Evolutionary conservation across 2,888 invertebrate species (phyloP).

Genomic region (Siphonodentalium dalli): DNA sequence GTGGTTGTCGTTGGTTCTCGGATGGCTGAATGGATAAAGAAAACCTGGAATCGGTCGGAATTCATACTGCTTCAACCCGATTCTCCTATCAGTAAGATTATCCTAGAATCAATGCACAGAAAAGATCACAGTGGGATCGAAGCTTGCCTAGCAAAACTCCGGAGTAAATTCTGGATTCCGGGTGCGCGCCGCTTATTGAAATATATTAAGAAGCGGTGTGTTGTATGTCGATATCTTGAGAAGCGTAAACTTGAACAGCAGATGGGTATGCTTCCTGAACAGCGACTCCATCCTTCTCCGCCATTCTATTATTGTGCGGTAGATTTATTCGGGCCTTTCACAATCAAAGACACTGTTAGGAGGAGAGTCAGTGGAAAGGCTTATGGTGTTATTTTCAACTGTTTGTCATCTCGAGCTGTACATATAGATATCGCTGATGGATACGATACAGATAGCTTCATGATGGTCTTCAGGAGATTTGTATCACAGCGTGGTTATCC

Average conservation of each 20-base stretch:
- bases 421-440: conserved; percentile 10
- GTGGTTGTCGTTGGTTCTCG: conserved; percentile 2
- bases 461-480: too few relatives aligned
- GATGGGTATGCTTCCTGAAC: conserved; percentile 5
- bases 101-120: neutral
- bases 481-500: too few relatives aligned
- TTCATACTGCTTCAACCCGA: conserved; percentile 4
- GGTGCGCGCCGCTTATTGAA: neutral
- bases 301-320: conserved; percentile 5
- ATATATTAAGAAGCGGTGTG: neutral
- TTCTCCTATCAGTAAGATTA: neutral
- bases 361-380: conserved; percentile 10
- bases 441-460: conserved; percentile 7
- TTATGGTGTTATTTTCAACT: conserved; percentile 10
- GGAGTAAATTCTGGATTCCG: conserved; percentile 12
- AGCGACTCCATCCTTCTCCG: neutral
- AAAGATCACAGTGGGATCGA: conserved; percentile 6
- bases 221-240: conserved; percentile 7
- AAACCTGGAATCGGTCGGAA: conserved; percentile 6
- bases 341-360: conserved; percentile 7
- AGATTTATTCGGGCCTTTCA: conserved; percentile 3
- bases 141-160: conserved; percentile 1
- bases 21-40: conserved; percentile 10
- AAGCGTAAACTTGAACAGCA: neutral
- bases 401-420: conserved; percentile 2